Evolutionary conservation across 2,797 vertebrate species (phyloP), one percentile per base, ranked within the genome.

Genomic region (Alauda arvensis): DNA sequence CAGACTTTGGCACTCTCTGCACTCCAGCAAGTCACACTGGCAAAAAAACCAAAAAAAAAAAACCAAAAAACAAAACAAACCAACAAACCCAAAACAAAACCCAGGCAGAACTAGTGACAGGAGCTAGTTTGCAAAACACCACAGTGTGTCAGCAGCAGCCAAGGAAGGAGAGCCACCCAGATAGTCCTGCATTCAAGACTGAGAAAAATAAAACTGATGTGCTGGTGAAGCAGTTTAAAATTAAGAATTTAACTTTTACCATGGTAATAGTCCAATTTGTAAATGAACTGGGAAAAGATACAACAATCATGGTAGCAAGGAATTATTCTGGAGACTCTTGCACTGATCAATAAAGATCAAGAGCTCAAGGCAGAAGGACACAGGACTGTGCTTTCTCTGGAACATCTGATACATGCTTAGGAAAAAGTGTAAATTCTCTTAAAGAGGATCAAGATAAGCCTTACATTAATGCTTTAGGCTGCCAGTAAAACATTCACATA

Each of bases 171-270:
- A 79, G 61, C 57, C 40, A 79, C 63, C 33, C 3, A 0, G 57
- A 82, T 12, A 65, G 53, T 28, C 20, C 62, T 28, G 57, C 24
- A 48, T 17, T 57, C 5, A 40, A 62, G 75, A 76, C 9, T 65
- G 57, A 70, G 60, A 68, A 85, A 82, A 93, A 87, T 31, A 87
- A 67, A 85, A 48, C n/a, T 53, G 74, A 67, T 65, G n/a, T 52
- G 13, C 28, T 72, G 25, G 31, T 57, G 75, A 86, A 82, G 59
- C 21, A 83, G 31, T 43, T 85, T 66, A 61, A n/a, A 61, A n/a
- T 33, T 28, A 71, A 57, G 12, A 45, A 12, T 79, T 93, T 63
- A 77, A 53, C 12, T 66, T 88, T 62, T 76, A 59, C 37, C 48
- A 42, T 23, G 12, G 34, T 71, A 63, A 53, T 34, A 60, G 34